Conservation (phyloP, 2,888 invertebrate species). For the Chrysomela aeneicollis region DNA sequence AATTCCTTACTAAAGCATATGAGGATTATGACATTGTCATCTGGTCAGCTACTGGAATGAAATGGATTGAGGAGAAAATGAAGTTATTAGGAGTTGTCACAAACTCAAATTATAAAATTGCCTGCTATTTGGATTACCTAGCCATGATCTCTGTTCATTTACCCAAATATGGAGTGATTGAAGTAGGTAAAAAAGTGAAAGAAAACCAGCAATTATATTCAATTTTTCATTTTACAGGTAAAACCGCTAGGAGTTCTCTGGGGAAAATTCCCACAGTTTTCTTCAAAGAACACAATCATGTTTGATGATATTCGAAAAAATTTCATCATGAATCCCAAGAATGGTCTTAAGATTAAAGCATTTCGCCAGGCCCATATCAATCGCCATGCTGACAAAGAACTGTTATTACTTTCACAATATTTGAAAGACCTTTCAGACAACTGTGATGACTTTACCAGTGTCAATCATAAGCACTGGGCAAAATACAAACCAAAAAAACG, state of each 20-base stretch:
- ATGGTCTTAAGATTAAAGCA: constrained; percentile 88
- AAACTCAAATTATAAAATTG: constrained; percentile 87
- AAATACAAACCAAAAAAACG: constrained; percentile 68
- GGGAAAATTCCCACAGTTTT: constrained; percentile 92
- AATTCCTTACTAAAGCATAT: constrained; percentile 88
- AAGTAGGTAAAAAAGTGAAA: constrained; percentile 69
- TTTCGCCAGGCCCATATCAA: constrained; percentile 92
- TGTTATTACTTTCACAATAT: constrained; percentile 82
- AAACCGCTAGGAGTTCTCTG: constrained; percentile 97
- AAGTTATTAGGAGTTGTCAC: constrained; percentile 84
- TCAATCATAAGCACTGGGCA: constrained; percentile 95
- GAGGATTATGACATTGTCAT: constrained; percentile 95
- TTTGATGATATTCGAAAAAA: constrained; percentile 95
- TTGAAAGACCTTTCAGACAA: constrained; percentile 82
- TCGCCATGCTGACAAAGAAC: constrained; percentile 82
- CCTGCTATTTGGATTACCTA: constrained; percentile 88
- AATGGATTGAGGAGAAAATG: constrained; percentile 99
- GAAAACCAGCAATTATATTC: too few species aligned
- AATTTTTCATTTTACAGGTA: constrained; percentile 65
- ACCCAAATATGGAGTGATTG: constrained; percentile 88
- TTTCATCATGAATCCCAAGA: constrained; percentile 97
- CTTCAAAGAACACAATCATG: constrained; percentile 94
- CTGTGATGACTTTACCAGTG: constrained; percentile 80
- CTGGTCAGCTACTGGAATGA: constrained; percentile 99
- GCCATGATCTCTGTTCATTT: constrained; percentile 97